A percentile compares a stretch with the other conserved stretches of the same genome.
Conservation (phyloP, 2,888 invertebrate genomes). For the Agrotis segetum region DNA sequence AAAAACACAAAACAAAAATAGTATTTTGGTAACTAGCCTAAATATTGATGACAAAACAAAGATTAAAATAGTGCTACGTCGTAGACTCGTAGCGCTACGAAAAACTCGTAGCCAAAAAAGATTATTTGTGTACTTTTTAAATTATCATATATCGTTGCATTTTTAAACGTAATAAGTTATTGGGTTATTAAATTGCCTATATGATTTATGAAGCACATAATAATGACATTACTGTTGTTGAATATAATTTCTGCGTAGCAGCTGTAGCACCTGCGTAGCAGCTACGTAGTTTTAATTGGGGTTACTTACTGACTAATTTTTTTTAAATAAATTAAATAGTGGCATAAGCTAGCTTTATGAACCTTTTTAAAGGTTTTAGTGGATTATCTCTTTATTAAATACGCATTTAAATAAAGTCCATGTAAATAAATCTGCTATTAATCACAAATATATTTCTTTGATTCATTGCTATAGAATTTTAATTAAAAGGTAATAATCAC, state of each 20-base stretch:
- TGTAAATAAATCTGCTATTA: too few species aligned
- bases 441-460: too few species aligned
- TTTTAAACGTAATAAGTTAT: background rate
- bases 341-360: too few species aligned
- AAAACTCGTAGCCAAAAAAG: slow-evolving; percentile 3
- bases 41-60: background rate
- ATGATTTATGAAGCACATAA: background rate
- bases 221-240: slow-evolving; percentile 4
- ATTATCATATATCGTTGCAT: background rate
- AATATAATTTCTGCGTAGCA: slow-evolving; percentile 25
- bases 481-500: too few species aligned
- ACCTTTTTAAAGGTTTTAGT: too few species aligned
- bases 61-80: slow-evolving; percentile 22
- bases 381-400: too few species aligned
- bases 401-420: too few species aligned
- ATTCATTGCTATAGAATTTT: too few species aligned
- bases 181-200: slow-evolving; percentile 2
- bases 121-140: too few species aligned
- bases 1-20: background rate
- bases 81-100: slow-evolving; percentile 46
- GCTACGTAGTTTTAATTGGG: slow-evolving; percentile 25
- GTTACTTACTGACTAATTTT: background rate
- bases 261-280: slow-evolving; percentile 42
- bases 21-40: background rate
- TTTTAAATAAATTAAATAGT: too few species aligned